Evolutionary conservation across 1,140 invertebrate species (phyloP), one percentile per base, ranked within the genome.

Genomic region (Streblospio benedicti): DNA sequence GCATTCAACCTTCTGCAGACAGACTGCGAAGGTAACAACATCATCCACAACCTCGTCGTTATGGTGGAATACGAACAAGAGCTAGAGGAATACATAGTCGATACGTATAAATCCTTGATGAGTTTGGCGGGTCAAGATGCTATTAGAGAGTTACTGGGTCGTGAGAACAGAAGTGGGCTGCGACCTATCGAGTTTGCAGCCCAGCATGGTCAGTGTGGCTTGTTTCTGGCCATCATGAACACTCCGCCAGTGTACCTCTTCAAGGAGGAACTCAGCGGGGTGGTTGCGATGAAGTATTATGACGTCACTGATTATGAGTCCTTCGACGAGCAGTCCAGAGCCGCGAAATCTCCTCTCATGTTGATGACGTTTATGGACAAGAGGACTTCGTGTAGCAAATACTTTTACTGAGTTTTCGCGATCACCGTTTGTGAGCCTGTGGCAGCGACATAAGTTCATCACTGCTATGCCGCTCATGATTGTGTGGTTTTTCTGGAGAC

Each of bases 301-400:
- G 56, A 57, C 56, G 2, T 57, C 38, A 57, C 56, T 16, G 56
- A 57, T 20, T 57, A 57, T 28, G 56, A 45, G 41, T 16, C 2
- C 20, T 44, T 57, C 14, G 35, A 6, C 18, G 38, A 14, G 23
- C 14, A 16, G 18, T 28, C 35, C 14, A 20, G 56, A n/a, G 41
- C 27, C 27, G 35, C 23, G 16, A n/a, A 16, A 18, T 57, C 56
- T n/a, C 56, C 56, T 14, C 25, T 57, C n/a, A 28, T n/a, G 9
- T 57, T 57, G 41, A n/a, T 57, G 9, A 12, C 44, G 18, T 23
- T 28, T 3, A 12, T 47, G n/a, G 27, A 20, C 12, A 4, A 45
- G 18, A 45, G 23, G 23, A 25, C 27, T 18, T 5, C 33, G n/a
- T 31, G 14, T 31, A 52, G 50, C 23, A 31, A 52, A 9, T 25